A percentile compares a stretch with the other conserved stretches of the same genome.
phyloP scores from a whole-genome alignment of 2,888 invertebrate species.

The Amblyjoppa fuscipennis region DNA sequence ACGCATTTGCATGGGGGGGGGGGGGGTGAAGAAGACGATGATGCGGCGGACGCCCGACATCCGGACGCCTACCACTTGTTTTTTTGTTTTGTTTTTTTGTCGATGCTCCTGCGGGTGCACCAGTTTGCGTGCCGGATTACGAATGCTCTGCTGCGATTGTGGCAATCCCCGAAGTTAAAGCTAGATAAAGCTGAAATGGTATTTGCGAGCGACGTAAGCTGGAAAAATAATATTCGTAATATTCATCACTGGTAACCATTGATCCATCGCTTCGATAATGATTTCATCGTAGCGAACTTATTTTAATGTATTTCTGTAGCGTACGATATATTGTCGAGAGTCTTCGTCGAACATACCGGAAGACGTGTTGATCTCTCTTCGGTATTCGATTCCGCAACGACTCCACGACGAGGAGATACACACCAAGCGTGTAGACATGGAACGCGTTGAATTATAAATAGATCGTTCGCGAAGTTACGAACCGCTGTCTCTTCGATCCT shows the following conservation, averaged over 20 bases:
- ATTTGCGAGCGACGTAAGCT: background rate
- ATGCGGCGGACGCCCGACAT: background rate
- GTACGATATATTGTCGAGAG: background rate
- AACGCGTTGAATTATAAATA: conserved; percentile 10
- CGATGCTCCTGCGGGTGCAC: background rate
- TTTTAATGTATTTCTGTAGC: background rate
- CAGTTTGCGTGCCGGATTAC: background rate
- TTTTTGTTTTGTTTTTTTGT: background rate
- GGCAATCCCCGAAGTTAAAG: background rate
- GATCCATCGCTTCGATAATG: background rate
- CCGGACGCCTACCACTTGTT: background rate
- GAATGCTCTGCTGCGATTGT: background rate
- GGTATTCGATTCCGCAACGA: background rate
- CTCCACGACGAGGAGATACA: background rate
- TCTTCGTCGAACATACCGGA: background rate
- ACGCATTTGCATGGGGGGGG: background rate
- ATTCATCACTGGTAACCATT: background rate
- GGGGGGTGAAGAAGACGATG: background rate
- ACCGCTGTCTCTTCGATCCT: background rate
- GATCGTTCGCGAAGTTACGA: conserved; percentile 6
- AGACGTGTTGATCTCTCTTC: background rate
- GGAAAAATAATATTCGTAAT: background rate
- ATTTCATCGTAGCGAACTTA: background rate
- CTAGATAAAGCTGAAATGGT: background rate
- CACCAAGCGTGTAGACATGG: background rate